Base-by-base conservation (phyloP, 2,888 invertebrate genomes). In the Spodoptera picta region DNA sequence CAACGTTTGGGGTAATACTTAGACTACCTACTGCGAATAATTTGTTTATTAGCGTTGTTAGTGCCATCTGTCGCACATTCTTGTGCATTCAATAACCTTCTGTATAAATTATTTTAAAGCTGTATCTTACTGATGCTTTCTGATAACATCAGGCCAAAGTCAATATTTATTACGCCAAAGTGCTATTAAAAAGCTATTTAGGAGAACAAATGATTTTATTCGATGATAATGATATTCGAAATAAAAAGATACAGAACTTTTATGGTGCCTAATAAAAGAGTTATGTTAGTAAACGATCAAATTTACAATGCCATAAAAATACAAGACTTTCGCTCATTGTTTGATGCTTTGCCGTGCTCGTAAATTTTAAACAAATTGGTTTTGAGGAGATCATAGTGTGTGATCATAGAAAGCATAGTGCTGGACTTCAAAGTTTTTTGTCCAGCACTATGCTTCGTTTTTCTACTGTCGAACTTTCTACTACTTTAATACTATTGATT, bases 351-450 rank as follows among this genome's bases (percentile, higher is more conserved):
- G 86, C 86, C 83, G 84, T 81, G 83, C 79, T 91, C 92, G 89
- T 93, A 92, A 92, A 93, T 83, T 85, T 83, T 77, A 84, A 85
- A 91, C 91, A 91, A 93, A 93, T 91, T 90, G 92, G 88, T 90
- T 91, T 90, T 89, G 86, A 90, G 85, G 83, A 83, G 86, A 87
- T 78, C 73, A n/a, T n/a, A n/a, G n/a, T n/a, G n/a, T n/a, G n/a
- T n/a, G n/a, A n/a, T n/a, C n/a, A n/a, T n/a, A n/a, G n/a, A n/a
- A n/a, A n/a, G n/a, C n/a, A n/a, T n/a, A n/a, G n/a, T n/a, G n/a
- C n/a, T n/a, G n/a, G 49, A 51, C 48, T 74, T 41, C 44, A 42
- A 50, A 43, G 19, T 55, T 74, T 54, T 56, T 63, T 60, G 44
- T 54, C 44, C 11, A 7, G 4, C 53, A 43, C 49, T 41, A 48